These are phyloP conservation scores for Darwinula stevensoni DNA, from an alignment of 2,888 invertebrate genomes.

Conservation along the genomic window DNA sequence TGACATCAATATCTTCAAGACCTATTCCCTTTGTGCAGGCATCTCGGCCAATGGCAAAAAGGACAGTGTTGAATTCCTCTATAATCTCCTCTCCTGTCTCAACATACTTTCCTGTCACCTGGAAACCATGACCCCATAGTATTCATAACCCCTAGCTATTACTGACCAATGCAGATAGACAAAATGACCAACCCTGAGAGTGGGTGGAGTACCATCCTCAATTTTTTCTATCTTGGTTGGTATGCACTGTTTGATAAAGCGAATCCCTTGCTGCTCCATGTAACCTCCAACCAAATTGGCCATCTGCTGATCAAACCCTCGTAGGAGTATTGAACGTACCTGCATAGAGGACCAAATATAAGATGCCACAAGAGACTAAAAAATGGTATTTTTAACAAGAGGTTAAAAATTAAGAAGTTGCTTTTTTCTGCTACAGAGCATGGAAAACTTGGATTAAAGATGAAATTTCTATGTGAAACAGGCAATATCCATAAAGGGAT, in stretches of 20 bases:
- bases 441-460: constrained; percentile 11
- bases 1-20: constrained; percentile 19
- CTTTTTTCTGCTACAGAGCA: too few species aligned
- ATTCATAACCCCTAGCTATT: background rate
- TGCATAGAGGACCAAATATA: too few species aligned
- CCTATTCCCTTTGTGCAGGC: constrained; percentile 22
- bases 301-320: constrained; percentile 28
- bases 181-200: constrained; percentile 11
- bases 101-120: too few species aligned
- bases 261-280: constrained; percentile 20
- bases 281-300: constrained; percentile 22
- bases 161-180: background rate
- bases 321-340: constrained; percentile 24
- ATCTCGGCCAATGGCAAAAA: constrained; percentile 25
- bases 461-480: too few species aligned
- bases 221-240: constrained; percentile 29
- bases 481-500: too few species aligned
- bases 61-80: constrained; percentile 25
- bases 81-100: constrained; percentile 14
- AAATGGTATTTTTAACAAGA: background rate
- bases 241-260: constrained; percentile 18
- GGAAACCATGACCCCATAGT: background rate
- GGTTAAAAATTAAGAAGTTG: background rate
- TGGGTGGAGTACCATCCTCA: constrained; percentile 16
- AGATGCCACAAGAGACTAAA: too few species aligned